These are phyloP conservation scores for Pyralis farinalis DNA, from an alignment of 2,888 invertebrate genomes.

Conservation along the genomic window DNA sequence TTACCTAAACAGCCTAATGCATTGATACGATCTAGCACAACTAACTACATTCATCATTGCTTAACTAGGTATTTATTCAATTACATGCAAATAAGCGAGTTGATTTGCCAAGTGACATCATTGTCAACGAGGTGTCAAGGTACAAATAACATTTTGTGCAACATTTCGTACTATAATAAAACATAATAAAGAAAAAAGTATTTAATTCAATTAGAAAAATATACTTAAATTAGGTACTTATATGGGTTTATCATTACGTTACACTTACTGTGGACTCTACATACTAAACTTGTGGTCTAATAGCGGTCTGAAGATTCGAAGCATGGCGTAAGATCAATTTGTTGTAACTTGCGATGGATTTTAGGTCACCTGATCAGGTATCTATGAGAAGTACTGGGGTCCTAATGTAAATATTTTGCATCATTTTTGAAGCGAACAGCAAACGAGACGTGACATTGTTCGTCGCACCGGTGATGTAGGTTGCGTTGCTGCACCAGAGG, in stretches of 20 bases:
- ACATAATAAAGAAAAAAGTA: too few species aligned
- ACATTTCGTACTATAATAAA: too few species aligned
- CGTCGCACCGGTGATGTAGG: conserved; percentile 69
- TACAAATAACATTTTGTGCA: background rate
- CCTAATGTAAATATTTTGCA: conserved; percentile 47
- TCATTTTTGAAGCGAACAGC: conserved; percentile 52
- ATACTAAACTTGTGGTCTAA: too few species aligned
- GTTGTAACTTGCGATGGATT: too few species aligned
- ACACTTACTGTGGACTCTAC: too few species aligned
- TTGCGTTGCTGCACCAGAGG: conserved; percentile 76
- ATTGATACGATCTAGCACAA: too few species aligned
- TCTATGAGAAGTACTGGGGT: conserved; percentile 3
- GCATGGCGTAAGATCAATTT: too few species aligned
- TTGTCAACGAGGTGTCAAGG: background rate
- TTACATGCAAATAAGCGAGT: background rate
- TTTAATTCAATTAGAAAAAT: too few species aligned
- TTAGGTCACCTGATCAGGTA: background rate
- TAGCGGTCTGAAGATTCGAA: too few species aligned
- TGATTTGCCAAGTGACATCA: conserved; percentile 2
- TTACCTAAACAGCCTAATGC: too few species aligned
- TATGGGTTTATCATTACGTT: too few species aligned
- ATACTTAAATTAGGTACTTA: too few species aligned
- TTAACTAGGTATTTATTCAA: background rate
- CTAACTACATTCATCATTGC: background rate
- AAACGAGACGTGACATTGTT: conserved; percentile 67